Base-by-base conservation (phyloP, 2,888 invertebrate genomes). In the Emesis furor region DNA sequence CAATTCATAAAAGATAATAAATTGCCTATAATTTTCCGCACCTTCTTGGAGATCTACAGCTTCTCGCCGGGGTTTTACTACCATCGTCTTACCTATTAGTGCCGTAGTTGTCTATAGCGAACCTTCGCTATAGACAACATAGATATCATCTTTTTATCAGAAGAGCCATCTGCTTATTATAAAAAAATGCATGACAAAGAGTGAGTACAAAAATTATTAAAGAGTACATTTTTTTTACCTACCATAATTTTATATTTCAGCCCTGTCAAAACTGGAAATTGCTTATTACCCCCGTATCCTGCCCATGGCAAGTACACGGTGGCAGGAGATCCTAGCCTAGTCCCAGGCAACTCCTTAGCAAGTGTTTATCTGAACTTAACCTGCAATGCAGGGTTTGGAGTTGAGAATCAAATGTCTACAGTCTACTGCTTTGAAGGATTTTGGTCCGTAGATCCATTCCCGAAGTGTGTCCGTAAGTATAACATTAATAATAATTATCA, bases 221-320 rank as follows among this genome's bases (percentile, higher is more conserved):
- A 8, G 39, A 42, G 24, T 24, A 24, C 24, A 24, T 24, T 1
- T 24, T 24, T 24, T 24, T 24, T 24, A 24, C 24, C 24, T 24
- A 24, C 24, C 24, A 24, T 24, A 24, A 24, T 24, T 24, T 24
- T 24, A 24, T 24, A 24, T 79, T 82, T 12, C 90, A 91, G 92
- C n/a, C 87, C 88, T n/a, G 6, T 78, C 8, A 62, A 82, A 14
- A 71, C 89, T 0, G 92, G 93, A 0, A 89, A 87, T n/a, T 95
- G 95, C 81, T 76, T 92, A 0, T 86, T 95, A 0, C 95, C 95
- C 0, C 86, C 91, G 0, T 92, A 92, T 80, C 95, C 95, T 0
- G 90, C 88, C 0, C 92, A 95, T 78, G 95, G 95, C 0, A 81
- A 85, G 0, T 95, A 94, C 82, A 79, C 80, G 0, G 91, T 92